phyloP scores from a whole-genome alignment of 2,888 invertebrate genomes.

The Coelinius sp. region DNA sequence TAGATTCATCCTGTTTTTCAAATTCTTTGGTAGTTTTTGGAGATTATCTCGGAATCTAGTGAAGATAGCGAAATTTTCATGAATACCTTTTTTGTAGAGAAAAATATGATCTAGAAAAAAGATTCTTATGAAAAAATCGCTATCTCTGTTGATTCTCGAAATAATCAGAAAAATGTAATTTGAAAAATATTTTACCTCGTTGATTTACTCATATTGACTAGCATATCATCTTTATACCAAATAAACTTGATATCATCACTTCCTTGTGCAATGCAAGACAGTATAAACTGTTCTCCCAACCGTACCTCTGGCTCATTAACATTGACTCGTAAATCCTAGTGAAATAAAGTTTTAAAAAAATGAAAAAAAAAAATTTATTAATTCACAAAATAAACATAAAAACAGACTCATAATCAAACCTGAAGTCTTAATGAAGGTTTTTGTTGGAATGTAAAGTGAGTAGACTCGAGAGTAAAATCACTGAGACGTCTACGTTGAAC shows the following conservation, averaged over 20 bases:
- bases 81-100: too few relatives aligned
- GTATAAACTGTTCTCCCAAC: conserved; percentile 82
- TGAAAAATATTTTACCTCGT: conserved; percentile 75
- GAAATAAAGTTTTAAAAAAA: not conserved
- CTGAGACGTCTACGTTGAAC: conserved; percentile 76
- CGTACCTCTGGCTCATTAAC: conserved; percentile 72
- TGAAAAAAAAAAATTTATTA: not conserved
- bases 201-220: conserved; percentile 82
- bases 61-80: too few relatives aligned
- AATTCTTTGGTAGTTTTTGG: too few relatives aligned
- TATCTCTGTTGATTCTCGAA: too few relatives aligned
- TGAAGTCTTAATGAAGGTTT: conserved; percentile 81
- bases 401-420: conserved; percentile 68
- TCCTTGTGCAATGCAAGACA: conserved; percentile 85
- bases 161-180: too few relatives aligned
- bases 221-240: conserved; percentile 87
- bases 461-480: conserved; percentile 76
- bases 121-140: too few relatives aligned
- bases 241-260: conserved; percentile 82
- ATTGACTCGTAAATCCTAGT: conserved; percentile 65
- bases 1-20: too few relatives aligned
- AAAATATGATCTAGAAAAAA: too few relatives aligned
- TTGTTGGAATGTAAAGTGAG: conserved; percentile 80
- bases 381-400: not conserved
- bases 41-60: too few relatives aligned